Evolutionary conservation across 2,113 vertebrate species (phyloP), one percentile per base, ranked within the genome.

Genomic region (Tetraodon nigroviridis): DNA sequence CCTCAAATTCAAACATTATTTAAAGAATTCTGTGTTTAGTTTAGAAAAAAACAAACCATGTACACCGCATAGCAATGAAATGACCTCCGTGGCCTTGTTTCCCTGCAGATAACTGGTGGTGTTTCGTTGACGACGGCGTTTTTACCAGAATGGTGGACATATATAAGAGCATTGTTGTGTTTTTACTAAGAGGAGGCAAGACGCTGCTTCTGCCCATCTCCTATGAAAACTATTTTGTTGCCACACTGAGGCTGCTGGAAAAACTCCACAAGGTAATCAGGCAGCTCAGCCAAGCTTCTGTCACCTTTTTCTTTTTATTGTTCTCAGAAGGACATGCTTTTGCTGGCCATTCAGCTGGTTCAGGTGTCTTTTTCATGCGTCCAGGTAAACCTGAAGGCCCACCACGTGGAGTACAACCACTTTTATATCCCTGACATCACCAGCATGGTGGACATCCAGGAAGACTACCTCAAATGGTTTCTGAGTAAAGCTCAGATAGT

Each of bases 401-500:
- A 90, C 55, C 96, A 94, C 0, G 91, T 98, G 85, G 94, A 96
- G 66, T 94, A 98, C 80, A 93, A 93, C 76, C 81, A 81, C 22
- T 99, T 99, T 87, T 99, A 99, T 75, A 98, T 99, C 84, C 92
- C 94, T 53, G 95, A 98, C 84, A 91, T 99, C 87, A 94, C 93
- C 76, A 93, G 42, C 75, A 91, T 98, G 46, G 95, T 98, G 86
- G 93, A 99, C 85, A 97, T 98, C 87, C 94, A 97, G 83, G 94
- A 97, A 89, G 95, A 99, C 90, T 99, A 98, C 91, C 94, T 99
- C 84, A 95, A 94, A 89, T 99, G 96, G 96, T 98, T 97, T 89
- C 88, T 98, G 61, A 93, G 91, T 86, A 94, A 95, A 85, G 92
- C 95, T 71, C 93, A 95, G 69, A 92, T 93, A 85, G 96, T 99